phyloP scores from a whole-genome alignment of 2,113 vertebrate genomes.

The Microcebus murinus region DNA sequence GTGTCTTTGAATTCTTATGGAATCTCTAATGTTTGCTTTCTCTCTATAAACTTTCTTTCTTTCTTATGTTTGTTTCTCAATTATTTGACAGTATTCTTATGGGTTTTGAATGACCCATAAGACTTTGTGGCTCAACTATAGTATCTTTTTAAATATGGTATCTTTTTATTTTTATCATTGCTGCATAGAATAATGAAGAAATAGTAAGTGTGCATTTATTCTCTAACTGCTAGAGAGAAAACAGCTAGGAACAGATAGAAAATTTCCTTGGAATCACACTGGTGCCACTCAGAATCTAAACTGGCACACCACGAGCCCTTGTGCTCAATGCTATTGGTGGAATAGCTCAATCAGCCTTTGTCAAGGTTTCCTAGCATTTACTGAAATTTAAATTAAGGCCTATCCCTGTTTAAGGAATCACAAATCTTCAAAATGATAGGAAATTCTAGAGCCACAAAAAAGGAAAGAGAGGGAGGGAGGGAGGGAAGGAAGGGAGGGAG shows the following conservation, averaged over 20 bases:
- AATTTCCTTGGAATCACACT: neutral
- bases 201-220: constrained; percentile 71
- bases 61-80: neutral
- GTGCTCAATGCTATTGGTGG: neutral
- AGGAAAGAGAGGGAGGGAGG: neutral
- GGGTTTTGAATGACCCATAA: neutral
- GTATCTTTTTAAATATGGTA: neutral
- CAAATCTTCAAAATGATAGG: neutral
- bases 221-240: constrained; percentile 70
- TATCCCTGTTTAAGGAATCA: neutral
- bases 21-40: neutral
- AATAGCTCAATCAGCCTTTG: neutral
- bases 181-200: constrained; percentile 69
- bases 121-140: neutral
- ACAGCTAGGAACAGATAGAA: neutral
- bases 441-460: neutral
- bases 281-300: neutral
- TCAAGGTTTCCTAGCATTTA: neutral
- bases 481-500: neutral
- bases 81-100: neutral
- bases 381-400: neutral
- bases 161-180: constrained; percentile 41
- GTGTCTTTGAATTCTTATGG: neutral
- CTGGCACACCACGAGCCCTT: rapidly evolving
- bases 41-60: neutral